phyloP scores from a whole-genome alignment of 2,888 invertebrate genomes.

The Hetaerina titia region DNA sequence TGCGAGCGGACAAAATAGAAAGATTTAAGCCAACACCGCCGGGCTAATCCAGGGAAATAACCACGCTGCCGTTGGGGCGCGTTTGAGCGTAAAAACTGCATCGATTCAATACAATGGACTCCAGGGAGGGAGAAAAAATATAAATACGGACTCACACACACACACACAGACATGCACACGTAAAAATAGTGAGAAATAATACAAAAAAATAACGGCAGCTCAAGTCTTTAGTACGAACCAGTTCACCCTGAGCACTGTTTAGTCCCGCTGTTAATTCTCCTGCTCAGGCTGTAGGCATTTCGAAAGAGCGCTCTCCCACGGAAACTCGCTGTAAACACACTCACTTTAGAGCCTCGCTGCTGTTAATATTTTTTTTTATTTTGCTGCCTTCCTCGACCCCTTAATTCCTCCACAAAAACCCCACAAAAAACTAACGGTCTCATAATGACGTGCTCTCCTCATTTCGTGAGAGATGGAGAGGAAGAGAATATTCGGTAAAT shows the following conservation, averaged over 20 bases:
- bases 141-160: neutral
- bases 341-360: neutral
- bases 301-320: neutral
- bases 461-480: neutral
- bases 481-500: neutral
- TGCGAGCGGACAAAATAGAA: neutral
- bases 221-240: slow-evolving; percentile 8
- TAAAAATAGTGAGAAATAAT: neutral
- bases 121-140: neutral
- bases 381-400: neutral
- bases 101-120: neutral
- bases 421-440: neutral
- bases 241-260: neutral
- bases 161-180: too few species aligned
- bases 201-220: neutral
- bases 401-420: slow-evolving; percentile 16
- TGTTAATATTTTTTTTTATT: neutral
- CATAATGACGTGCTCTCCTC: slow-evolving; percentile 2
- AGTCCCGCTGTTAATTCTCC: slow-evolving; percentile 28
- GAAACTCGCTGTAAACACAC: slow-evolving; percentile 10
- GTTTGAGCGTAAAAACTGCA: slow-evolving; percentile 32
- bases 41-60: slow-evolving; percentile 27
- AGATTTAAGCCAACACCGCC: neutral
- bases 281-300: slow-evolving; percentile 29
- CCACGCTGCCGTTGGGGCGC: neutral